Conservation (phyloP, 2,888 invertebrate species). For the Pycnomerus fuliginosus region DNA sequence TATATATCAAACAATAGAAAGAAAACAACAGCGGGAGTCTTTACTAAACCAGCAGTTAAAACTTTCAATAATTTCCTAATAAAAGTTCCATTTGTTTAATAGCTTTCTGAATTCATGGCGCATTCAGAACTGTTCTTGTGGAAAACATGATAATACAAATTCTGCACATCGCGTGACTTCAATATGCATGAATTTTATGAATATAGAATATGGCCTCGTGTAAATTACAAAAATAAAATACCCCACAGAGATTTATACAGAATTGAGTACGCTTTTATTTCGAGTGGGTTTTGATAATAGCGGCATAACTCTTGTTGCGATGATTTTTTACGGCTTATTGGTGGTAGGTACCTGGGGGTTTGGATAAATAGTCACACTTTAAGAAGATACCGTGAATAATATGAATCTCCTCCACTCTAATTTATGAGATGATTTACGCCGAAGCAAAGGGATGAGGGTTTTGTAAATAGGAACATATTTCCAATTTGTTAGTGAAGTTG, state of each 20-base stretch:
- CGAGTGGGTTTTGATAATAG: too few relatives aligned
- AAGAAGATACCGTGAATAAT: background rate
- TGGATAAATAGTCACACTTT: too few relatives aligned
- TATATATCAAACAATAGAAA: slow-evolving; percentile 13
- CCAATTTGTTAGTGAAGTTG: slow-evolving; percentile 31
- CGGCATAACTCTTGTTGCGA: too few relatives aligned
- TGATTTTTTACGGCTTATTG: too few relatives aligned
- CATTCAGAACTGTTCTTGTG: slow-evolving; percentile 37
- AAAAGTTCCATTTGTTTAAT: slow-evolving; percentile 42
- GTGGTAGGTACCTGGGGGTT: too few relatives aligned
- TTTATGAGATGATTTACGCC: slow-evolving; percentile 17
- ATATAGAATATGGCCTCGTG: slow-evolving; percentile 35
- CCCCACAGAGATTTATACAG: too few relatives aligned
- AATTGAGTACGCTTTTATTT: too few relatives aligned
- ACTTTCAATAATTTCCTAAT: slow-evolving; percentile 33
- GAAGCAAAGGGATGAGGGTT: slow-evolving; percentile 23
- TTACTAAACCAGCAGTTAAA: slow-evolving; percentile 26
- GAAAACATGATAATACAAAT: slow-evolving; percentile 41
- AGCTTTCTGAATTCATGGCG: slow-evolving; percentile 36
- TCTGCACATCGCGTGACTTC: slow-evolving; percentile 40
- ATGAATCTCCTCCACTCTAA: background rate
- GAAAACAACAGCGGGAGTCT: slow-evolving; percentile 18
- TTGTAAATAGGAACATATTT: slow-evolving; percentile 32
- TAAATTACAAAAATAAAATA: slow-evolving; percentile 31
- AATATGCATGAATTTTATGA: slow-evolving; percentile 40